Conservation (phyloP, 2,797 vertebrate genomes). For the Cyprinodon diabolis region DNA sequence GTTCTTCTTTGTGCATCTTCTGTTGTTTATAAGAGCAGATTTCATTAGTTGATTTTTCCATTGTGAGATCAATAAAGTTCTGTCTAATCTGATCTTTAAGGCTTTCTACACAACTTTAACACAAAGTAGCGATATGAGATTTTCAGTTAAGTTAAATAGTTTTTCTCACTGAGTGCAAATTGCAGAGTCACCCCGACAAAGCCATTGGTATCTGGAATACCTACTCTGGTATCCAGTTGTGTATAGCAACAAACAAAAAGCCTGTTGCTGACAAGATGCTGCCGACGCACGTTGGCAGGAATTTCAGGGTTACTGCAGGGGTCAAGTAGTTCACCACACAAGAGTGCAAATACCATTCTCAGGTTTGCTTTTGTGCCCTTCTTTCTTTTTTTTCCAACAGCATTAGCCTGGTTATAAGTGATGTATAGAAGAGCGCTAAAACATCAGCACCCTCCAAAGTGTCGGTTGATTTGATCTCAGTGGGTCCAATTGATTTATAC, state of each 20-base stretch:
- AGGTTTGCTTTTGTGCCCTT: neutral
- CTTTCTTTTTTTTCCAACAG: neutral
- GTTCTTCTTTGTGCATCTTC: too few species aligned
- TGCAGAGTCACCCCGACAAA: neutral
- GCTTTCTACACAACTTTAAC: too few species aligned
- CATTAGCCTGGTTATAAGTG: neutral
- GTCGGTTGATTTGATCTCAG: neutral
- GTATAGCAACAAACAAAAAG: constrained; percentile 6
- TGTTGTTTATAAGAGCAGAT: too few species aligned
- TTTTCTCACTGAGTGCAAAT: neutral
- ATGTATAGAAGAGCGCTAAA: neutral
- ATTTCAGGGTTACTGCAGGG: constrained; percentile 5
- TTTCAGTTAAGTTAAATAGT: neutral
- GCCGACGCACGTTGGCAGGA: neutral
- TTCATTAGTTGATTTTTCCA: too few species aligned
- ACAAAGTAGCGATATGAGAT: too few species aligned
- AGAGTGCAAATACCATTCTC: constrained; percentile 1
- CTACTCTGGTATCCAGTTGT: neutral
- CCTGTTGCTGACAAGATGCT: neutral
- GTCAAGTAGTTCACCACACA: constrained; percentile 5
- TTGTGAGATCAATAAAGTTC: too few species aligned
- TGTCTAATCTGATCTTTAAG: too few species aligned
- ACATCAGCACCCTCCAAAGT: neutral
- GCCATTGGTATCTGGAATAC: neutral
- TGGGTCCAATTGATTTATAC: neutral